Conservation (phyloP, 1,140 invertebrate species). For the Leptinotarsa lineolata region DNA sequence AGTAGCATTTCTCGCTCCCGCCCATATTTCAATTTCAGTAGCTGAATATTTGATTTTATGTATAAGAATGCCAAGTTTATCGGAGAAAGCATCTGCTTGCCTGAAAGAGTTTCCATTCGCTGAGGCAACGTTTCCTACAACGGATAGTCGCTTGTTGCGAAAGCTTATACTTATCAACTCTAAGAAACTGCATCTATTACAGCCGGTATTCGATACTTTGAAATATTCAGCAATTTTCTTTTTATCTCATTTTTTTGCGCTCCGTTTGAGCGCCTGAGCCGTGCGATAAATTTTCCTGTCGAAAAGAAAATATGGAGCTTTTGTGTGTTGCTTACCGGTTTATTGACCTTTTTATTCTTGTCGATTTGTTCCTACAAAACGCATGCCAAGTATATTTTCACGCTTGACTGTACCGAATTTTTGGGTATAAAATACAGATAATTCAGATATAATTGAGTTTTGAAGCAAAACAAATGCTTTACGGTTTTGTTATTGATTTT, state of each 20-base stretch:
- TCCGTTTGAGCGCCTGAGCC: constrained; percentile 4
- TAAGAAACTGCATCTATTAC: constrained; percentile 29
- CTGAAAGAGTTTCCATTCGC: constrained; percentile 38
- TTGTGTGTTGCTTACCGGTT: not conserved
- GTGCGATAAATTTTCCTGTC: not conserved
- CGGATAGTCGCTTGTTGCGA: constrained; percentile 31
- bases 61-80: constrained; percentile 41
- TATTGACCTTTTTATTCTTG: not conserved
- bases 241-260: constrained; percentile 7
- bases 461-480: too few species aligned
- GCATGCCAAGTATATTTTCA: too few species aligned
- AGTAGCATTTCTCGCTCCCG: constrained; percentile 29
- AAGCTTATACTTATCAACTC: constrained; percentile 27
- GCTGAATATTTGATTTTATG: constrained; percentile 42
- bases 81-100: constrained; percentile 38
- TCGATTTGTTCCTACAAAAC: not conserved
- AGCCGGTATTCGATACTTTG: not conserved
- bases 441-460: too few species aligned
- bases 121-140: constrained; percentile 1
- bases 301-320: not conserved
- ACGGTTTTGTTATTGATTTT: too few species aligned
- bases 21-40: constrained; percentile 41
- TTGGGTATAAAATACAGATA: too few species aligned
- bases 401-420: too few species aligned
- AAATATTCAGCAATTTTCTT: not conserved